Evolutionary conservation across 2,113 vertebrate genomes (phyloP).

Genomic region (Camarhynchus parvulus): DNA sequence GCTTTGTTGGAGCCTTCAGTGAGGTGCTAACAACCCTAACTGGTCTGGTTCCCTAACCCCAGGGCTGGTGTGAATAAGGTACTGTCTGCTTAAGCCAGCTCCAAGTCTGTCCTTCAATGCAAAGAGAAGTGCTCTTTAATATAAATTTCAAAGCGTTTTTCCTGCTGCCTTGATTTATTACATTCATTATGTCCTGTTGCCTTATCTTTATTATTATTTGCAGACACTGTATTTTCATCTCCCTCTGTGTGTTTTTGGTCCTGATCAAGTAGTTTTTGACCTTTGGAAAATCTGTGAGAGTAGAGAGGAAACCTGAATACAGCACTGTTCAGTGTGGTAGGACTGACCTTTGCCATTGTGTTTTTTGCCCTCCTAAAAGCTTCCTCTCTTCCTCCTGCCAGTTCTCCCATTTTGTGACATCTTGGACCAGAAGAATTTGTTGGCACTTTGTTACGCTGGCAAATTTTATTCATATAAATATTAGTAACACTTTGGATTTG

Average conservation of each 20-base stretch:
- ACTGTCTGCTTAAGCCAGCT: not conserved
- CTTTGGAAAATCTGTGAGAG: not conserved
- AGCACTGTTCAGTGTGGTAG: not conserved
- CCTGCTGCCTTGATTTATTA: not conserved
- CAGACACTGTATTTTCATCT: not conserved
- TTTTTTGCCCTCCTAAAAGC: not conserved
- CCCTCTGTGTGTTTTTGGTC: not conserved
- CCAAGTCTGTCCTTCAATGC: not conserved
- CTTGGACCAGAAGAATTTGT: not conserved
- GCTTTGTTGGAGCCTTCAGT: not conserved
- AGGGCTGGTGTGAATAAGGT: not conserved
- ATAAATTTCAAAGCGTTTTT: not conserved
- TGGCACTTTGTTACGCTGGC: not conserved
- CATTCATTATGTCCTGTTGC: not conserved
- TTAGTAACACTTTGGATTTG: not conserved
- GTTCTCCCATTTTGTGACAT: not conserved
- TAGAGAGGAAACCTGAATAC: not conserved
- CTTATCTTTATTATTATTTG: not conserved
- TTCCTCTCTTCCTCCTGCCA: not conserved
- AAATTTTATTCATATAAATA: not conserved
- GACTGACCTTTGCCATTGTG: not conserved
- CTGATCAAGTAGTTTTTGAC: not conserved
- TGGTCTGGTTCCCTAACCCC: not conserved
- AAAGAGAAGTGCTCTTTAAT: not conserved
- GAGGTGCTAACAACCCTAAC: not conserved